Conservation (phyloP, 2,797 vertebrate genomes). For the Sebastes hopkinsi region DNA sequence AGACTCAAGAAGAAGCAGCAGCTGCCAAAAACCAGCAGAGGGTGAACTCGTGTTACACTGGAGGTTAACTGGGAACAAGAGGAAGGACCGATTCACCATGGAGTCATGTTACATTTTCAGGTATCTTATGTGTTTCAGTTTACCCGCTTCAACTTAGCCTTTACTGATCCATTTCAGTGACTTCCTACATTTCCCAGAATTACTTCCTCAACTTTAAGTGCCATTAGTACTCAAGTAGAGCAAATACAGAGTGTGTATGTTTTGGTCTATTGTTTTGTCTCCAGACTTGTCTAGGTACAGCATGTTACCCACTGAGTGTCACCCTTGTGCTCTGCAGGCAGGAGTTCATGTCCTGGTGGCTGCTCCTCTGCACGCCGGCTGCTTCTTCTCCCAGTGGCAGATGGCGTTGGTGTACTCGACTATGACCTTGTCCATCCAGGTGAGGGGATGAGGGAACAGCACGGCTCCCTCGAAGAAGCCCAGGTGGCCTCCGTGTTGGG, state of each 20-base stretch:
- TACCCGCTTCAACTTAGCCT: background rate
- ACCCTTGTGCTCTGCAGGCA: conserved; percentile 28
- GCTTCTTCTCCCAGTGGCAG: conserved; percentile 90
- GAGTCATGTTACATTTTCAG: conserved; percentile 10
- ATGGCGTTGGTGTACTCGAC: conserved; percentile 91
- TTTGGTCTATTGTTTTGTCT: conserved; percentile 1
- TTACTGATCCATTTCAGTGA: background rate
- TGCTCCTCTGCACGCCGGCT: conserved; percentile 78
- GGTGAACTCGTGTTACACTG: conserved; percentile 3
- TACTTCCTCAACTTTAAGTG: background rate
- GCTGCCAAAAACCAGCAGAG: conserved; percentile 38
- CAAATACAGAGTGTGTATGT: background rate
- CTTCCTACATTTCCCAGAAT: background rate
- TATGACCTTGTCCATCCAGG: conserved; percentile 98
- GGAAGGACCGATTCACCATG: background rate
- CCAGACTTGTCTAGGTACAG: background rate
- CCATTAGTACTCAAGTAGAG: conserved; percentile 1
- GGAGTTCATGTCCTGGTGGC: background rate
- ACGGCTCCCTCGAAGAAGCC: conserved; percentile 97
- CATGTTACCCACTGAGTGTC: background rate
- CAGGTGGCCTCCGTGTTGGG: conserved; percentile 94
- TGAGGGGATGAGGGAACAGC: conserved; percentile 93
- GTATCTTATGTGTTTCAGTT: background rate
- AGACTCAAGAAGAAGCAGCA: conserved; percentile 3
- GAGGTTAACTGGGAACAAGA: conserved; percentile 10